These are phyloP conservation scores for Geodia barretti DNA, from an alignment of 37 sponge, comb jelly and placozoan genomes.

Conservation along the genomic window DNA sequence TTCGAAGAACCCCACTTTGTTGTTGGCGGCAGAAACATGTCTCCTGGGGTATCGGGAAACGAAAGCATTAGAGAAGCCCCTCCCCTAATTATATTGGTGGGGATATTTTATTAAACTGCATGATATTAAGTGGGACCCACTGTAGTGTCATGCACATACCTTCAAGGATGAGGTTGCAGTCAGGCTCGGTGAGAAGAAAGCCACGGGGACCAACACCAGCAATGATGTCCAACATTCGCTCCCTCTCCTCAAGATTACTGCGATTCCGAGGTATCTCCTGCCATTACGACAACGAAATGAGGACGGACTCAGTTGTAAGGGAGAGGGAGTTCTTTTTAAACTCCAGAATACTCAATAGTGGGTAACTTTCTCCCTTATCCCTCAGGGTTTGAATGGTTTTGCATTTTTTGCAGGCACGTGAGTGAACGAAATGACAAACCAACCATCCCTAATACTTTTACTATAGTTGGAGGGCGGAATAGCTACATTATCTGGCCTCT, in stretches of 20 bases:
- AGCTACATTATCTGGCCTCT: no score
- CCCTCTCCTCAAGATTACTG: slow-evolving; percentile 16
- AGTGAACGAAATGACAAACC: no score
- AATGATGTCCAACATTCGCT: slow-evolving; percentile 36
- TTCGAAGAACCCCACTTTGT: slow-evolving; percentile 54
- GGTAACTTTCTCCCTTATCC: no score
- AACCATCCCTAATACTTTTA: no score
- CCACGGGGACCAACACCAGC: slow-evolving; percentile 25
- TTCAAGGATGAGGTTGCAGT: slow-evolving; percentile 33
- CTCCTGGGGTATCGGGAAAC: not conserved
- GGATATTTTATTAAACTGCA: not conserved
- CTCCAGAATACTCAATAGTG: no score
- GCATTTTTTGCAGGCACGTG: no score
- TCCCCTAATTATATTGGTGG: not conserved
- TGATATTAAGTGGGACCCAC: not conserved
- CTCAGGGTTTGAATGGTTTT: no score
- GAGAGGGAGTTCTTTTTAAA: no score
- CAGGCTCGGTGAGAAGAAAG: slow-evolving; percentile 31
- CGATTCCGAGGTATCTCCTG: not conserved
- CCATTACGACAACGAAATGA: not conserved
- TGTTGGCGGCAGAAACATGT: slow-evolving; percentile 23
- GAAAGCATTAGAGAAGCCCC: not conserved
- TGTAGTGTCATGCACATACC: slow-evolving; percentile 3
- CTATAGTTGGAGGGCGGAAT: no score
- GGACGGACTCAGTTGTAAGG: no score